These are phyloP conservation scores for Pseudobourletiella spinata DNA, from an alignment of 1,140 invertebrate genomes.

Conservation along the genomic window DNA sequence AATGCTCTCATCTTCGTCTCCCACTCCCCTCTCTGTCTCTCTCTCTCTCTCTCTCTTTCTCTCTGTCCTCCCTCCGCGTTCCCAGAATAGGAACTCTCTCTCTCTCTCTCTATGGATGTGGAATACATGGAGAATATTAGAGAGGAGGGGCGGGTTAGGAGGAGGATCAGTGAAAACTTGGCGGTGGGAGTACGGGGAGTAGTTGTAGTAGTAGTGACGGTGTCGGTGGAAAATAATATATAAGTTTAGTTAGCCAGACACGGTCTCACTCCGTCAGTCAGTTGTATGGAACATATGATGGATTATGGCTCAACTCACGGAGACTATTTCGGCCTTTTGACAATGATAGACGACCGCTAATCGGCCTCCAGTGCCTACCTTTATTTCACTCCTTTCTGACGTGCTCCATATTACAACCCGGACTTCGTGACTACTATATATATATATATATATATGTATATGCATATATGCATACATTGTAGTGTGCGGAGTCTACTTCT, in stretches of 20 bases:
- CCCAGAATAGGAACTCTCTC: no score
- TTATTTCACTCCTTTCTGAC: constrained; percentile 9
- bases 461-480: no score
- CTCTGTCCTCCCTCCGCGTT: not conserved
- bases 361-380: constrained; percentile 29
- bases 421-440: not conserved
- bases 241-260: no score
- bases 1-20: not conserved
- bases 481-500: no score
- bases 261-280: not conserved
- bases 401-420: not conserved
- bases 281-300: constrained; percentile 11
- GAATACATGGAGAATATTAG: no score
- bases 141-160: no score
- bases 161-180: no score
- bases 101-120: no score
- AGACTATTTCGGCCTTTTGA: constrained; percentile 24
- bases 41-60: not conserved
- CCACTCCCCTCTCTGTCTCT: not conserved
- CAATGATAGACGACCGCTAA: constrained; percentile 34
- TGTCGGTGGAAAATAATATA: not conserved
- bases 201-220: not conserved
- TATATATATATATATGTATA: no score
- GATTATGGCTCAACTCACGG: constrained; percentile 11
- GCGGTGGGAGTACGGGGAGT: no score